Evolutionary conservation across 1,140 invertebrate genomes (phyloP), one percentile per base, ranked within the genome.

Genomic region (Drosophila repletoides): DNA sequence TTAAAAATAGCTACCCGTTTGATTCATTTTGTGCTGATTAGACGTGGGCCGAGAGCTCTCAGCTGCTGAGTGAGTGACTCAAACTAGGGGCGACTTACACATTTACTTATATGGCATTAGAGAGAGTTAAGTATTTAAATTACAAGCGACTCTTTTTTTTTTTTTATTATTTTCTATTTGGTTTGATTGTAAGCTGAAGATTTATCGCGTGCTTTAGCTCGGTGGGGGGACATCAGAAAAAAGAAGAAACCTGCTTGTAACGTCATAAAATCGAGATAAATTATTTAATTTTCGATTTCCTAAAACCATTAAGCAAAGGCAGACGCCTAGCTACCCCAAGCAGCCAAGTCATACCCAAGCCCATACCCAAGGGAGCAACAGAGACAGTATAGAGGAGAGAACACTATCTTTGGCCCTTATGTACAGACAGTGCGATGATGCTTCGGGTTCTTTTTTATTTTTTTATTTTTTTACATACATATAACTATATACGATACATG

Each of bases 191-290:
- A 79, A 80, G 76, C 67, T 58, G 36, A 63, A 77, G 77, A 83
- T 83, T 83, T 83, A 83, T 83, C 69, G 79, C 69, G 64, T 83
- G 73, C 64, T 72, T 10, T 29, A 21, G 9, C 31, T 22, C 36
- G 29, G 56, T 43, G 33, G 28, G 48, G 59, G 52, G 15, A 74
- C n/a, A n/a, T n/a, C n/a, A n/a, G n/a, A n/a, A n/a, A n/a, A n/a
- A n/a, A n/a, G n/a, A n/a, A n/a, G n/a, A 76, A 84, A 79, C 79
- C 71, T 67, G 80, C 74, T 86, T 84, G 80, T 75, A 84, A 84
- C 80, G 80, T 84, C 80, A 84, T 84, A 84, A 84, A 84, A 86
- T 86, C 75, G 80, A 84, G 80, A 84, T 84, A 86, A 79, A 86
- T 86, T 86, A 80, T 86, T 76, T 86, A 86, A 86, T 86, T 86